A percentile compares a stretch with the other conserved stretches of the same genome.
phyloP scores from a whole-genome alignment of 2,797 vertebrate species.

The Sebastes aleutianus region DNA sequence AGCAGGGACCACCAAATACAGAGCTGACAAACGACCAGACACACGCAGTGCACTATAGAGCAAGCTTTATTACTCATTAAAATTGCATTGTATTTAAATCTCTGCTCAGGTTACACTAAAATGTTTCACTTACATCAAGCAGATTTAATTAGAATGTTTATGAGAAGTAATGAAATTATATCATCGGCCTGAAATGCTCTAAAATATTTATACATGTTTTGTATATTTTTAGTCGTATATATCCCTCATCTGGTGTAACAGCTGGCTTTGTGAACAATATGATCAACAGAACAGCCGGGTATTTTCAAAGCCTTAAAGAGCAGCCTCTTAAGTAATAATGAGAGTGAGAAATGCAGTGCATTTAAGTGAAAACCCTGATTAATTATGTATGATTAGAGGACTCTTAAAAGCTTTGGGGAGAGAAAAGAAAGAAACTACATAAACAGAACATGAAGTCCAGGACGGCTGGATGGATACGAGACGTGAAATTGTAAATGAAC shows the following conservation, averaged over 20 bases:
- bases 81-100: conserved; percentile 13
- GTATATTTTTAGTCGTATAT: background rate
- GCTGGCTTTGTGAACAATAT: conserved; percentile 47
- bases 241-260: conserved; percentile 24
- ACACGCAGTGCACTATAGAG: conserved; percentile 23
- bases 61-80: conserved; percentile 33
- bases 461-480: conserved; percentile 73
- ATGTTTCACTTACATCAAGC: conserved; percentile 5
- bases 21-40: conserved; percentile 60
- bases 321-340: conserved; percentile 82
- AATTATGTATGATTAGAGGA: conserved; percentile 85
- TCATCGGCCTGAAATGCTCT: background rate
- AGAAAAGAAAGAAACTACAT: conserved; percentile 78
- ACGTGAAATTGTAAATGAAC: conserved; percentile 82
- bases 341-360: conserved; percentile 78
- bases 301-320: conserved; percentile 60
- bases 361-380: conserved; percentile 81
- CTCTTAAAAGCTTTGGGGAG: conserved; percentile 81
- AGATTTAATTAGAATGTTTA: background rate
- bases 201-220: conserved; percentile 1
- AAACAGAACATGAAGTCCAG: conserved; percentile 79
- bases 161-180: conserved; percentile 1
- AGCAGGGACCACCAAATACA: conserved; percentile 72
- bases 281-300: conserved; percentile 52
- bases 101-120: conserved; percentile 3